Evolutionary conservation across 2,797 vertebrate species (phyloP), one percentile per base, ranked within the genome.

Genomic region (Pseudomugil tenellus): DNA sequence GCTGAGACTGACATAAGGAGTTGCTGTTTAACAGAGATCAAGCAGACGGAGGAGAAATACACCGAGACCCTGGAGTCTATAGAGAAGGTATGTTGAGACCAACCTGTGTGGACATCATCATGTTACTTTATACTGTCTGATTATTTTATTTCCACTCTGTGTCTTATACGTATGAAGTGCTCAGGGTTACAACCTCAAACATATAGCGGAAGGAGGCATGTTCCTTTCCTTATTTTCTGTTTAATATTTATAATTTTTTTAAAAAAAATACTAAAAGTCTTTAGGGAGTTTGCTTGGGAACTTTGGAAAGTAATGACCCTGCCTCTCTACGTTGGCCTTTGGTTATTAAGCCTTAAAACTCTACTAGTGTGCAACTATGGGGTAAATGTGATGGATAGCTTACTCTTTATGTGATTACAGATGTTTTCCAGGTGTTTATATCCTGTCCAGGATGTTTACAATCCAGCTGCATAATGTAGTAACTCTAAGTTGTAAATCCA

Each of bases 1-100:
- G 93, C 89, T 29, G 97, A 98, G 93, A 97, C 95, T 63, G 97
- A 99, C 75, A 94, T 98, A 84, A 96, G 96, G 78, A 96, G 94
- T 86, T 98, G 97, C 89, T 99, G 98, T 86, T 93, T 99, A 34
- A 86, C 95, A 72, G 98, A 99, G 93, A 98, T 99, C 90, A 97
- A 92, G 77, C 98, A 99, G 92, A 99, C 98, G 0, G 98, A 99
- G 84, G 97, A 99, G 94, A 99, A 98, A 86, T 99, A 99, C 80
- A 95, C 96, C 0, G 98, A 98, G 90, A 98, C 97, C 0, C 87
- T 99, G 90, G 98, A 98, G 81, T 99, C 97, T 0, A 98, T 99
- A 71, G 97, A 99, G 87, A 98, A 96, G 92, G 97, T 98, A 86
- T 43, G 17, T 60, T 58, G 54, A 52, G 35, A 55, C 5, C 12